Evolutionary conservation across 2,113 vertebrate species (phyloP).

Genomic region (Trichomycterus rosablanca): DNA sequence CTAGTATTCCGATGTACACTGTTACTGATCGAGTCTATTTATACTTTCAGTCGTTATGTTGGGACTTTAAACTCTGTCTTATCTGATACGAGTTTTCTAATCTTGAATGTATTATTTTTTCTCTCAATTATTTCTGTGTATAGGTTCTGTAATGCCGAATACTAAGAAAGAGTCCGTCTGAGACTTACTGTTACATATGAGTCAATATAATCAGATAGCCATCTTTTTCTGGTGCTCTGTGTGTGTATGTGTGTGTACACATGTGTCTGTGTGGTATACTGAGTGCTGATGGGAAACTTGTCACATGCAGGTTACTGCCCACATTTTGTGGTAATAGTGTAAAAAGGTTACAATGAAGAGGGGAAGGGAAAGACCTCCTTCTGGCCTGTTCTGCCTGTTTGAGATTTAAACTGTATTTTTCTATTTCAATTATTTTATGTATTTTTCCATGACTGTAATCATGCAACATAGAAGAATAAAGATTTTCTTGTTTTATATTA

Average conservation of each 20-base stretch:
- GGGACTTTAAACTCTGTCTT: neutral
- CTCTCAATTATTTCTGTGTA: constrained; percentile 19
- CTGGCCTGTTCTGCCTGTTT: too few species aligned
- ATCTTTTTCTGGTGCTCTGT: constrained; percentile 25
- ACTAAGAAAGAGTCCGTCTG: constrained; percentile 37
- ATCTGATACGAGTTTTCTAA: neutral
- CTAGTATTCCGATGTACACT: constrained; percentile 16
- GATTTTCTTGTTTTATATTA: too few species aligned
- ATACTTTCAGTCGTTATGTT: constrained; percentile 34
- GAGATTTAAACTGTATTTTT: constrained; percentile 7
- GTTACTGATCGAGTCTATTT: constrained; percentile 15
- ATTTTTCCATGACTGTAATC: neutral
- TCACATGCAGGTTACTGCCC: constrained; percentile 49
- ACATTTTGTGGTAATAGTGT: constrained; percentile 48
- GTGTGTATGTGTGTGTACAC: constrained; percentile 16
- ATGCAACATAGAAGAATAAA: neutral
- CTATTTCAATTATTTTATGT: neutral
- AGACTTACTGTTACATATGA: constrained; percentile 14
- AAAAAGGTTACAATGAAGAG: constrained; percentile 53
- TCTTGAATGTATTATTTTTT: constrained; percentile 41
- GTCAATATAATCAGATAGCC: constrained; percentile 21
- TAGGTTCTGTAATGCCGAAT: constrained; percentile 30
- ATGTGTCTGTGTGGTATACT: constrained; percentile 12
- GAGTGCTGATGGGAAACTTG: constrained; percentile 33
- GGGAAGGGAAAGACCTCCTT: constrained; percentile 57